Conservation (phyloP, 2,888 invertebrate genomes). For the Seira ritae region DNA sequence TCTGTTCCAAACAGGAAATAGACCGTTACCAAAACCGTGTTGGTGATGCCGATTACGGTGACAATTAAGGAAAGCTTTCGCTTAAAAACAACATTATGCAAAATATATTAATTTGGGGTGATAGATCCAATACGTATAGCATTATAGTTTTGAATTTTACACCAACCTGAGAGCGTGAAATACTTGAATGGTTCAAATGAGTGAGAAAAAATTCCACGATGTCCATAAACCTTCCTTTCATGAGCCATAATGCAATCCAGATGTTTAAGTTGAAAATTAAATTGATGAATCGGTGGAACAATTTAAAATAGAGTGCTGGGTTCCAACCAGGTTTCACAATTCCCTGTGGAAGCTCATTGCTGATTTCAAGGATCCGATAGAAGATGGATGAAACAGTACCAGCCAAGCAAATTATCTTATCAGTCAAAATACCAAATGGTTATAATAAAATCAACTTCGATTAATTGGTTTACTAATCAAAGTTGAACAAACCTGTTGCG, state of each 20-base stretch:
- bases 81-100: no score
- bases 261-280: conserved; percentile 28
- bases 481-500: conserved; percentile 26
- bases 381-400: conserved; percentile 22
- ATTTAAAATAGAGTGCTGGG: conserved; percentile 21
- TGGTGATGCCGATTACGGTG: neutral
- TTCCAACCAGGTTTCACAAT: conserved; percentile 22
- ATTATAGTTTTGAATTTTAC: no score
- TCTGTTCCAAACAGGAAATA: conserved; percentile 33
- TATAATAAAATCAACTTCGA: no score
- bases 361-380: conserved; percentile 24
- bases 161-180: no score
- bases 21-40: neutral
- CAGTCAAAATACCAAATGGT: no score
- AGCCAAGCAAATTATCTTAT: conserved; percentile 26
- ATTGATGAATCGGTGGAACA: conserved; percentile 28
- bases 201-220: conserved; percentile 4
- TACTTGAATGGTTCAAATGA: neutral
- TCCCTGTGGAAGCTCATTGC: neutral
- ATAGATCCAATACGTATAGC: no score
- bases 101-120: no score
- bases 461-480: no score
- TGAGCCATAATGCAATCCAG: conserved; percentile 26
- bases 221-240: neutral
- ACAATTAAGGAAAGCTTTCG: neutral